Evolutionary conservation across 2,797 vertebrate genomes (phyloP).

Genomic region (Poecilia velifera): DNA sequence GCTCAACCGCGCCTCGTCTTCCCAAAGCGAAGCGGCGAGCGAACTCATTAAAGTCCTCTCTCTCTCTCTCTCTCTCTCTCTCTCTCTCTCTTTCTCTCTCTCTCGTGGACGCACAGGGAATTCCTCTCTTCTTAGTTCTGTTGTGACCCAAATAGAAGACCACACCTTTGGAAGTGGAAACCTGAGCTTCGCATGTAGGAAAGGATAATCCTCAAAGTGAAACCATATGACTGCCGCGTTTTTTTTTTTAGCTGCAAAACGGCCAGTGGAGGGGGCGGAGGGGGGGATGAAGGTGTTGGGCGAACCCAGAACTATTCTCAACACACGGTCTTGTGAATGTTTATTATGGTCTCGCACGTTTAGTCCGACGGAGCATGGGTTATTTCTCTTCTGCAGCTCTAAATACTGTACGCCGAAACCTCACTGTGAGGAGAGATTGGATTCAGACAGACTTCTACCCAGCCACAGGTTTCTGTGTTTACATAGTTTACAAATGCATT

Average conservation of each 20-base stretch:
- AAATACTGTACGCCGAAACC: constrained; percentile 43
- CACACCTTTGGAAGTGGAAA: constrained; percentile 79
- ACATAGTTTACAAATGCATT: constrained; percentile 73
- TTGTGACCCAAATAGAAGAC: constrained; percentile 82
- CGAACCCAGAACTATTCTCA: constrained; percentile 47
- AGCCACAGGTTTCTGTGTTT: constrained; percentile 64
- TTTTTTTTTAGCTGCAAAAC: constrained; percentile 46
- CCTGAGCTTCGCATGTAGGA: constrained; percentile 78
- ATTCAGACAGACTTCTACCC: constrained; percentile 49
- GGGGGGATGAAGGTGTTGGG: constrained; percentile 52
- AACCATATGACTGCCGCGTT: constrained; percentile 80
- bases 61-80: neutral
- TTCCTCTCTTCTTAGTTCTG: constrained; percentile 73
- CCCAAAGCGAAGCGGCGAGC: constrained; percentile 42
- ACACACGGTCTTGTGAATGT: constrained; percentile 25
- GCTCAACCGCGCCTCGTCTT: constrained; percentile 18
- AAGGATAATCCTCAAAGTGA: constrained; percentile 80
- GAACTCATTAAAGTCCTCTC: constrained; percentile 67
- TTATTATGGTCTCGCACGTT: constrained; percentile 51
- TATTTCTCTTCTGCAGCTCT: constrained; percentile 38
- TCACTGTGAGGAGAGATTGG: constrained; percentile 56
- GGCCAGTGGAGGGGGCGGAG: constrained; percentile 23
- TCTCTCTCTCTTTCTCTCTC: neutral
- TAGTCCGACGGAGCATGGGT: constrained; percentile 9
- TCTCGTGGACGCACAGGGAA: constrained; percentile 62